Evolutionary conservation across 2,888 invertebrate species (phyloP).

Genomic region (Agonopterix alstromeriana): DNA sequence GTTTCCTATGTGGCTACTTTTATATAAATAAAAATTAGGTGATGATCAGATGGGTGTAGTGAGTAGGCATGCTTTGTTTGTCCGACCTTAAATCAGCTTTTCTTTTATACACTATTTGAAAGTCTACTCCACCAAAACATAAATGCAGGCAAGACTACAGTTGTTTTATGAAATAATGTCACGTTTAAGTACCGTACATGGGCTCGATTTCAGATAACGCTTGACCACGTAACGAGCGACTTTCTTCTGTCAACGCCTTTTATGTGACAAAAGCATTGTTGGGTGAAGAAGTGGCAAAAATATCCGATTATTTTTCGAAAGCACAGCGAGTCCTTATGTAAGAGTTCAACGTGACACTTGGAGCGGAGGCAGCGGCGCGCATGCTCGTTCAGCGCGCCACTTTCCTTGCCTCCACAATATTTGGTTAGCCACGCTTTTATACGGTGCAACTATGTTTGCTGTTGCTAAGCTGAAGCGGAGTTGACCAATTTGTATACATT

Average conservation of each 20-base stretch:
- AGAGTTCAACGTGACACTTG: constrained; percentile 75
- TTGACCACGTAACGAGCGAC: constrained; percentile 30
- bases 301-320: constrained; percentile 69
- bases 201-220: constrained; percentile 23
- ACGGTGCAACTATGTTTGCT: not conserved
- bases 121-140: not conserved
- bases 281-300: constrained; percentile 49
- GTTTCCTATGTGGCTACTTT: constrained; percentile 6
- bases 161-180: not conserved
- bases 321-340: constrained; percentile 70
- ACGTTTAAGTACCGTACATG: constrained; percentile 19
- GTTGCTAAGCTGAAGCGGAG: not conserved
- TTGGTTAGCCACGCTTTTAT: not conserved
- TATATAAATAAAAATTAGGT: too few species aligned
- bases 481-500: too few species aligned
- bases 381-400: constrained; percentile 63
- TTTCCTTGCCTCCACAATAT: constrained; percentile 38
- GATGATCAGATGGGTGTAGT: too few species aligned
- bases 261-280: constrained; percentile 47
- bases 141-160: not conserved
- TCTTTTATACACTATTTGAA: not conserved
- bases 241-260: constrained; percentile 43
- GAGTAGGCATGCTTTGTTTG: not conserved
- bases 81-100: not conserved
- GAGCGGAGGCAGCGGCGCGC: constrained; percentile 34